Conservation (phyloP, 2,113 vertebrate genomes). For the Motacilla alba region DNA sequence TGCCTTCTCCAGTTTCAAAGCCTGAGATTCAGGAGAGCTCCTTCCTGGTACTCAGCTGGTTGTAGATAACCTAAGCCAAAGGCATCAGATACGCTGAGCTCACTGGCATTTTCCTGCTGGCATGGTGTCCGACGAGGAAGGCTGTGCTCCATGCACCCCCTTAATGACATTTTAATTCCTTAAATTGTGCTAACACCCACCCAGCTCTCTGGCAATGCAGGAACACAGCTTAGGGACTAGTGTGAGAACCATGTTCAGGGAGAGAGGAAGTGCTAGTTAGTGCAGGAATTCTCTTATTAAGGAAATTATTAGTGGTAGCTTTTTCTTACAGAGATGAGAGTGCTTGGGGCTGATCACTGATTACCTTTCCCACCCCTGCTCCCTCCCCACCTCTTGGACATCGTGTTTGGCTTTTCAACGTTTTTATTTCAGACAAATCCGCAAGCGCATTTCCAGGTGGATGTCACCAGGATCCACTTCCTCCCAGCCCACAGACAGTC, state of each 20-base stretch:
- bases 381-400: neutral
- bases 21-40: neutral
- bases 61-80: neutral
- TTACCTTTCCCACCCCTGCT: neutral
- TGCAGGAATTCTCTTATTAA: neutral
- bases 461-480: constrained; percentile 47
- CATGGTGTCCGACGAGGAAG: neutral
- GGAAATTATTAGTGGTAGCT: neutral
- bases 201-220: neutral
- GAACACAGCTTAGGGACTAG: neutral
- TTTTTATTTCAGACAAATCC: constrained; percentile 10
- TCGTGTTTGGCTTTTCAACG: neutral
- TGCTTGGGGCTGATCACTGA: neutral
- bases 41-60: constrained; percentile 1
- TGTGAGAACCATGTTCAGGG: neutral
- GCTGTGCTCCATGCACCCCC: neutral
- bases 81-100: neutral
- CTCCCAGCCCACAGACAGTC: constrained; percentile 38
- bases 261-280: neutral
- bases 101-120: neutral
- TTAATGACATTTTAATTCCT: neutral
- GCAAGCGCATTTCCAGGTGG: constrained; percentile 32
- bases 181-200: neutral
- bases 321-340: neutral
- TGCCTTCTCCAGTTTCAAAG: constrained; percentile 13